Percentiles rank a stretch among this genome's conserved stretches.
phyloP scores from a whole-genome alignment of 2,797 vertebrate species.

The Sardinella longiceps region DNA sequence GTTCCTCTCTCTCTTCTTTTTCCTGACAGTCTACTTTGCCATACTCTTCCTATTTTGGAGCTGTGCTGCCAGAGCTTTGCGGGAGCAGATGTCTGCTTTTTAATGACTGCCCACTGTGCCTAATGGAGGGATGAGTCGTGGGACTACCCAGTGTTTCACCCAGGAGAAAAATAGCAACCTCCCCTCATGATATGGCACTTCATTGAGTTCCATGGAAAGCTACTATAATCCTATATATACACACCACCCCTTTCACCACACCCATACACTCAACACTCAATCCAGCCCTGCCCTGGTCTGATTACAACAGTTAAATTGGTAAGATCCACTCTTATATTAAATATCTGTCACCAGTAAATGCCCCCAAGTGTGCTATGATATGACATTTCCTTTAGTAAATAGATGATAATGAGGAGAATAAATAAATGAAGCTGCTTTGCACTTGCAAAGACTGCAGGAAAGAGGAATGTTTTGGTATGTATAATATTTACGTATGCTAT shows the following conservation, averaged over 20 bases:
- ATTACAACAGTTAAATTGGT: not conserved
- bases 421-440: not conserved
- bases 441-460: not conserved
- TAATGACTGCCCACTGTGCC: constrained; percentile 54
- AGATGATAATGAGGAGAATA: not conserved
- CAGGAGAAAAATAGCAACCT: constrained; percentile 28
- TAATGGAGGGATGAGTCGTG: constrained; percentile 10
- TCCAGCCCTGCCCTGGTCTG: not conserved
- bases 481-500: too few relatives aligned
- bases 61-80: constrained; percentile 22
- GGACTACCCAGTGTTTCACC: constrained; percentile 6
- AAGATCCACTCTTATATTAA: not conserved
- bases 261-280: not conserved
- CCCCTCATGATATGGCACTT: not conserved
- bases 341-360: not conserved
- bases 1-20: not conserved
- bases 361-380: not conserved
- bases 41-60: constrained; percentile 31
- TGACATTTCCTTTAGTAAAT: not conserved
- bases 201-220: constrained; percentile 17
- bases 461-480: too few relatives aligned
- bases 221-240: constrained; percentile 11
- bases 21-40: constrained; percentile 5
- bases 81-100: constrained; percentile 61
- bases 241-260: not conserved